Percentiles rank a stretch among this genome's conserved stretches.
These are phyloP conservation scores for Sebastolobus alascanus DNA, from an alignment of 2,797 vertebrate genomes.

Conservation along the genomic window DNA sequence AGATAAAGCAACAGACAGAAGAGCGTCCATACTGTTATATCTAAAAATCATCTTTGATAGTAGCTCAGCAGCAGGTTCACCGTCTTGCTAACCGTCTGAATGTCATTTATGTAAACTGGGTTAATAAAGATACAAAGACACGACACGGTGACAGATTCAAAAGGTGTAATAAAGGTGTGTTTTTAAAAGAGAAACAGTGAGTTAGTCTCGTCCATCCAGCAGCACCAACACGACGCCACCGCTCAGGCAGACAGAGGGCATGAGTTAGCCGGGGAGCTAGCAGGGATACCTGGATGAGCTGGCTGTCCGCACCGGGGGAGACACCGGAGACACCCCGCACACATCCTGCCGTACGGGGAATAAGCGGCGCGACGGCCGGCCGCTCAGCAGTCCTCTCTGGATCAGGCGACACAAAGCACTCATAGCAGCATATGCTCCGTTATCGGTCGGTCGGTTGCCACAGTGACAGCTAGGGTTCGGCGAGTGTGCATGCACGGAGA, in stretches of 20 bases:
- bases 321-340: constrained; percentile 29
- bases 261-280: constrained; percentile 65
- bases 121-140: not conserved
- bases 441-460: constrained; percentile 1
- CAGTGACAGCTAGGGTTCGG: constrained; percentile 3
- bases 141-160: not conserved
- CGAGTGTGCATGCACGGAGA: not conserved
- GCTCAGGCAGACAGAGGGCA: constrained; percentile 41
- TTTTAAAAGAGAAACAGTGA: not conserved
- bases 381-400: constrained; percentile 63
- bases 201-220: not conserved
- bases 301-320: constrained; percentile 53
- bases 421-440: constrained; percentile 72
- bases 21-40: not conserved
- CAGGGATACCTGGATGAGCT: constrained; percentile 77
- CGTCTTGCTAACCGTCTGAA: constrained; percentile 56
- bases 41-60: not conserved
- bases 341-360: constrained; percentile 54
- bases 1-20: not conserved
- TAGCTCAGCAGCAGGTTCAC: not conserved
- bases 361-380: constrained; percentile 53
- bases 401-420: constrained; percentile 76
- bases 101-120: constrained; percentile 43
- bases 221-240: not conserved
- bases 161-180: not conserved